These are phyloP conservation scores for Danaus plexippus DNA, from an alignment of 1,140 invertebrate species.

Conservation along the genomic window DNA sequence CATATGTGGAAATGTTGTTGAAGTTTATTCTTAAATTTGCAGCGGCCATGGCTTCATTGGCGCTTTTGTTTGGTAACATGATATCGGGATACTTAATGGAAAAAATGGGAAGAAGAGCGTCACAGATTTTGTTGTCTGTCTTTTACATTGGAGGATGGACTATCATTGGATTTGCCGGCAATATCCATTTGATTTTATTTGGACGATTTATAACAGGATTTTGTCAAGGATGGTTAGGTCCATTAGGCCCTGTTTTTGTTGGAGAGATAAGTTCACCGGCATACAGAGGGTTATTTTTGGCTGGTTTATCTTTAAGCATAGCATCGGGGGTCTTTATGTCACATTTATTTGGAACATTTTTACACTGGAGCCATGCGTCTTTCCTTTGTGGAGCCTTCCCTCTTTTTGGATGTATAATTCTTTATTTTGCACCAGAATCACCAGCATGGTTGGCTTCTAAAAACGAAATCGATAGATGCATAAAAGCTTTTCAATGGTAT, in stretches of 20 bases:
- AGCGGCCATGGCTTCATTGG: constrained; percentile 73
- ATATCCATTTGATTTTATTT: constrained; percentile 70
- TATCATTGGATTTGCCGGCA: constrained; percentile 71
- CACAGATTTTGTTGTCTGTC: constrained; percentile 72
- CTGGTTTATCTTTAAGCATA: constrained; percentile 71
- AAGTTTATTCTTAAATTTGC: constrained; percentile 29
- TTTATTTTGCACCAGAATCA: constrained; percentile 78
- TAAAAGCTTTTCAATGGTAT: constrained; percentile 70
- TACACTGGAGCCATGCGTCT: constrained; percentile 73
- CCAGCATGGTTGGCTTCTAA: constrained; percentile 78
- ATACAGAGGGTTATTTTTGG: constrained; percentile 73
- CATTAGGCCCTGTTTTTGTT: constrained; percentile 71
- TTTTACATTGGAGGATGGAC: constrained; percentile 78
- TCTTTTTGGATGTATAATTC: constrained; percentile 60
- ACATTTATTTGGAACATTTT: constrained; percentile 74
- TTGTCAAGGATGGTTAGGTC: constrained; percentile 70
- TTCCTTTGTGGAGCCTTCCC: constrained; percentile 71
- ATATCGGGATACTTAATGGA: constrained; percentile 76
- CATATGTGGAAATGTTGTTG: no score
- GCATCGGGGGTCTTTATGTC: constrained; percentile 72
- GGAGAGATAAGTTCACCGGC: constrained; percentile 73
- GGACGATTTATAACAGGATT: constrained; percentile 80
- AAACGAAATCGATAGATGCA: constrained; percentile 68
- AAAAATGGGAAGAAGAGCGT: constrained; percentile 75
- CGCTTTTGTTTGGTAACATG: constrained; percentile 74